Conservation (phyloP, 2,797 vertebrate species). For the Cirrhinus molitorella region DNA sequence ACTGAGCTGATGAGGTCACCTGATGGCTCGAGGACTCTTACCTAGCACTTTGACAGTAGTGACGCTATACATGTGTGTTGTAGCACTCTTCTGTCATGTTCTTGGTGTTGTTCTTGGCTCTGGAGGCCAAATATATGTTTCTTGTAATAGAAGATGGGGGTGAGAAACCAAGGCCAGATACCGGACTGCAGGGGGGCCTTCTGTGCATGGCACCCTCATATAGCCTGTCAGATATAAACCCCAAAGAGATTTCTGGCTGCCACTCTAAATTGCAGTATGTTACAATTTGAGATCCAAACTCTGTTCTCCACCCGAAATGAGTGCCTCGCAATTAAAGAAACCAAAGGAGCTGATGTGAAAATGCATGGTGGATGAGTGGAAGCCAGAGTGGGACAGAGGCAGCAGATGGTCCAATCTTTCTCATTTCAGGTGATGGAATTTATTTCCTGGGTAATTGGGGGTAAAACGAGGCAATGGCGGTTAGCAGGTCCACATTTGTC, state of each 20-base stretch:
- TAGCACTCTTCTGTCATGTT: not conserved
- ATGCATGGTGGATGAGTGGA: constrained; percentile 29
- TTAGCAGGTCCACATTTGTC: constrained; percentile 31
- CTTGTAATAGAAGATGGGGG: not conserved
- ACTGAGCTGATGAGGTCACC: not conserved
- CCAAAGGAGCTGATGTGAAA: constrained; percentile 33
- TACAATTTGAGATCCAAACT: constrained; percentile 17
- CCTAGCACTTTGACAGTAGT: not conserved
- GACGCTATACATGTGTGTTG: not conserved
- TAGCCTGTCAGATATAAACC: constrained; percentile 1
- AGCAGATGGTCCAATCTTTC: constrained; percentile 51
- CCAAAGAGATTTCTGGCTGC: not conserved
- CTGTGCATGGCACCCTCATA: not conserved
- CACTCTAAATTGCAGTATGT: constrained; percentile 6
- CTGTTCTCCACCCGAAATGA: constrained; percentile 23
- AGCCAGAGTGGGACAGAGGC: constrained; percentile 39
- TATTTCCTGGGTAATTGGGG: constrained; percentile 51
- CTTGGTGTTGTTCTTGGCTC: not conserved
- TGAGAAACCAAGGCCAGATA: constrained; percentile 1
- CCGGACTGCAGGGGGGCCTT: not conserved
- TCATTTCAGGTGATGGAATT: constrained; percentile 49
- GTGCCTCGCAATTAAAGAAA: constrained; percentile 26
- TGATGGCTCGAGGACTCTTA: not conserved
- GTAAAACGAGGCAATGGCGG: constrained; percentile 47
- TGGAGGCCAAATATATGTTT: not conserved